Evolutionary conservation across 1,140 invertebrate genomes (phyloP), one percentile per base, ranked within the genome.

Genomic region (Apis florea): DNA sequence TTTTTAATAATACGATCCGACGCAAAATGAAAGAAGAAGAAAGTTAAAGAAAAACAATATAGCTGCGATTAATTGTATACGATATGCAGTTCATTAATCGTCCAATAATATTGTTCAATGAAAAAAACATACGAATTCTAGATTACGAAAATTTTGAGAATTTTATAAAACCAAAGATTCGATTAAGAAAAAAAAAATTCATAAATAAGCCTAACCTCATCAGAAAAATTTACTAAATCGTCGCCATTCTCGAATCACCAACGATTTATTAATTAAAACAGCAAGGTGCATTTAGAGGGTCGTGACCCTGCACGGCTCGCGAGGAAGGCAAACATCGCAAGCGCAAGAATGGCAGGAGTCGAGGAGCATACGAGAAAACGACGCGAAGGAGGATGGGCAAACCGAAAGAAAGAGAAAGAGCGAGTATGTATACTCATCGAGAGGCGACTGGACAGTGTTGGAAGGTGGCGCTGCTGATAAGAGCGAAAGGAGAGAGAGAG

Each of bases 251-350:
- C 0, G 1, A n/a, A 40, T 6, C 17, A 3, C 19, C 3, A 1
- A 21, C 54, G 9, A 21, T 75, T 77, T 72, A 83, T 83, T 86
- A 76, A 81, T 86, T 85, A 78, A 81, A 83, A 76, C 80, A 84
- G 75, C 70, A 77, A 79, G 86, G 87, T 85, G 83, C 31, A 40
- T 40, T 88, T 85, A 66, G 70, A 31, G 67, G 76, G 68, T 88
- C 80, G 58, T 83, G 86, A 87, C 77, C 49, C 72, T 47, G 21
- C 72, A 58, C 71, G 69, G 63, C 40, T 58, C 72, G 61, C 63
- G 56, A 24, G 54, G 54, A 81, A 81, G 82, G 70, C 78, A 75
- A 84, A 75, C 71, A 70, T 66, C 24, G 51, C n/a, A n/a, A n/a
- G 26, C 61, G 51, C 64, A 49, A 13, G 47, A 12, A 24, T 51